Percentiles rank a stretch among this genome's conserved stretches.
Conservation (phyloP, 2,888 invertebrate genomes). For the Agrochola circellaris region DNA sequence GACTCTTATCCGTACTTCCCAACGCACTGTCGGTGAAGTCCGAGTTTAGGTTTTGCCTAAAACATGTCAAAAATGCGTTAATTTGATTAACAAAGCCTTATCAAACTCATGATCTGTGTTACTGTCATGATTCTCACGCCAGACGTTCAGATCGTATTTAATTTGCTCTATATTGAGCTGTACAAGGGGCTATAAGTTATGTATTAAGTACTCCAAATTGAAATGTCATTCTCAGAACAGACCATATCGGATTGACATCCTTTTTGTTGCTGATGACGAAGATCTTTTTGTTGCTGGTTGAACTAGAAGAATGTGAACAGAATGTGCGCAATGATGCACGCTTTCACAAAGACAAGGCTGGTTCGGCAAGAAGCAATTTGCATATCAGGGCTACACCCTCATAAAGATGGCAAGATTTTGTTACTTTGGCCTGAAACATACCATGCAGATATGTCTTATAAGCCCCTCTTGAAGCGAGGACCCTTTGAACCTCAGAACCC, state of each 20-base stretch:
- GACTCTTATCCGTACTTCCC: conserved; percentile 97
- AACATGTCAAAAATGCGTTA: conserved; percentile 62
- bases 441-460: background rate
- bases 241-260: background rate
- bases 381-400: background rate
- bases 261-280: background rate
- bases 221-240: background rate
- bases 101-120: conserved; percentile 40
- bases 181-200: background rate
- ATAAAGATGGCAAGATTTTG: background rate
- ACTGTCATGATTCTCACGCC: conserved; percentile 49
- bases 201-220: background rate
- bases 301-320: background rate
- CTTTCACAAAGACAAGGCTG: background rate
- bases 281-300: background rate
- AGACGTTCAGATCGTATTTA: conserved; percentile 34
- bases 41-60: conserved; percentile 97
- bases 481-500: background rate
- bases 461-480: background rate
- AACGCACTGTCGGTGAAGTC: conserved; percentile 98
- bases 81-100: conserved; percentile 37
- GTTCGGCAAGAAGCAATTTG: background rate
- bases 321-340: background rate
- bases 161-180: conserved; percentile 9
- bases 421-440: background rate